Conservation (phyloP, 2,113 vertebrate genomes). For the Sinocyclocheilus anophthalmus region DNA sequence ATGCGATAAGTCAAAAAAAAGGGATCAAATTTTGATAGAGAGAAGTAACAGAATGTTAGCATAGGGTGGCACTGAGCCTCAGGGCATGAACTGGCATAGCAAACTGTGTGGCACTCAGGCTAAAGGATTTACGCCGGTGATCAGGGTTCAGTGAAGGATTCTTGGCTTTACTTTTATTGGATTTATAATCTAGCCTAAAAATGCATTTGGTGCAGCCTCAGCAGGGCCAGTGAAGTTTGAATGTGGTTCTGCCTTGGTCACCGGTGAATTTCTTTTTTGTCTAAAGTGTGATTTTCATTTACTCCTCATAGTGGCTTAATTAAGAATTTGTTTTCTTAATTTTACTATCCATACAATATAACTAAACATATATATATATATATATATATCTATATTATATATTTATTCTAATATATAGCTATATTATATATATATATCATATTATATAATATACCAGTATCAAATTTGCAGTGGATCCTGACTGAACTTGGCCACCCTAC, state of each 20-base stretch:
- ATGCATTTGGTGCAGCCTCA: background rate
- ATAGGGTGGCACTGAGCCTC: conserved; percentile 33
- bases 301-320: background rate
- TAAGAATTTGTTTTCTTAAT: no score
- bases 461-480: no score
- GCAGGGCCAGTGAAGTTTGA: background rate
- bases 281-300: background rate
- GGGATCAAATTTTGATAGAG: conserved; percentile 37
- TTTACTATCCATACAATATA: no score
- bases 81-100: conserved; percentile 19
- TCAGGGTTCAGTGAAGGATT: conserved; percentile 10
- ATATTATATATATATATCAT: no score
- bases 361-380: no score
- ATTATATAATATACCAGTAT: no score
- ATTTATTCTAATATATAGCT: no score
- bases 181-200: conserved; percentile 36
- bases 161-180: conserved; percentile 5
- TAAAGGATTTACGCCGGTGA: conserved; percentile 49
- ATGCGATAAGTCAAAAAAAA: conserved; percentile 40
- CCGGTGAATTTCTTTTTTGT: background rate
- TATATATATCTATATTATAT: no score
- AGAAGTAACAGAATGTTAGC: conserved; percentile 33
- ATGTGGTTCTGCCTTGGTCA: background rate
- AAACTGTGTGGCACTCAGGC: background rate
- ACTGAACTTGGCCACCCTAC: no score